phyloP scores from a whole-genome alignment of 2,888 invertebrate genomes.

The Oasisia sp. region DNA sequence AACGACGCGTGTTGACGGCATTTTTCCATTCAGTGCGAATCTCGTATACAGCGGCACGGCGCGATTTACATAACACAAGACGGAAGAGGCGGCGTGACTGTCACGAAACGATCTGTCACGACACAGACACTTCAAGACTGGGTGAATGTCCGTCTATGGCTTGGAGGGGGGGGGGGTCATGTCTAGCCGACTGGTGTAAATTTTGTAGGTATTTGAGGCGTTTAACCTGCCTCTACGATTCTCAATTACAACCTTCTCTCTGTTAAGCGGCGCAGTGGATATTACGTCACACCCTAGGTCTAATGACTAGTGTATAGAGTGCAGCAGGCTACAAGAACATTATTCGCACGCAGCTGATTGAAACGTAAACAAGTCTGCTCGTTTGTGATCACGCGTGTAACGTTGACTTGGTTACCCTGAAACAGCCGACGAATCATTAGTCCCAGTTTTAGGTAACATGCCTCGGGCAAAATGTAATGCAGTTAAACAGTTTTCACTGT shows the following conservation, averaged over 20 bases:
- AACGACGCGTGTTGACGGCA: no score
- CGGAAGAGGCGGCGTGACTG: neutral
- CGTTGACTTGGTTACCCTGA: no score
- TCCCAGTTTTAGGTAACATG: no score
- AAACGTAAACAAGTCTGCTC: neutral
- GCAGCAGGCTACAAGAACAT: neutral
- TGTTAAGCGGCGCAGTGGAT: neutral
- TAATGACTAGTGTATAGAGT: neutral
- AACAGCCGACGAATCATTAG: no score
- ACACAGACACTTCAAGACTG: neutral
- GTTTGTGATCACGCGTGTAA: no score
- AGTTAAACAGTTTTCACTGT: no score
- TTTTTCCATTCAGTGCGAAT: neutral
- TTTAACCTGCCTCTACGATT: neutral
- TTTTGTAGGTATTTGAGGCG: neutral
- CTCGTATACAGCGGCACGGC: neutral
- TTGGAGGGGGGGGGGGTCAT: neutral
- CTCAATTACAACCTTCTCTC: neutral
- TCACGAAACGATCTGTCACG: neutral
- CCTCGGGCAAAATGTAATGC: no score
- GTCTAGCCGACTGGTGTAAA: neutral
- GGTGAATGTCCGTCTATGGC: neutral
- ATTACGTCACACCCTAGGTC: neutral
- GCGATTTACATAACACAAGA: neutral
- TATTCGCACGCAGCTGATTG: neutral